phyloP scores from a whole-genome alignment of 2,113 vertebrate genomes.

The Okapia johnstoni region DNA sequence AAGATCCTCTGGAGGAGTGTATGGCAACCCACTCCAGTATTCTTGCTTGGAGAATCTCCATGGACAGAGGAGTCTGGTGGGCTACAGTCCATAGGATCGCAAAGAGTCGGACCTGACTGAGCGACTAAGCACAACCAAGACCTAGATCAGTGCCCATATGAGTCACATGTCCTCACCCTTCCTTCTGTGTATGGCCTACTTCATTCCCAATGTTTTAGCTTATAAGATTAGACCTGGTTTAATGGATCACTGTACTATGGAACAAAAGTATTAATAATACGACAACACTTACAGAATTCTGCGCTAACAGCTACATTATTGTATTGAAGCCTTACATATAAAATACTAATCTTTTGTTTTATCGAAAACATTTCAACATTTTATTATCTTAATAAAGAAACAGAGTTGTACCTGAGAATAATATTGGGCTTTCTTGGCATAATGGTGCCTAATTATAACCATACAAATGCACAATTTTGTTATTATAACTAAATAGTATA shows the following conservation, averaged over 20 bases:
- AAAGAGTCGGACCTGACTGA: neutral
- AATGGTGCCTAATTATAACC: neutral
- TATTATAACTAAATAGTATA: neutral
- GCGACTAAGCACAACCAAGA: neutral
- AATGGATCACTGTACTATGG: neutral
- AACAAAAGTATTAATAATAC: neutral
- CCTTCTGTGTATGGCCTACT: neutral
- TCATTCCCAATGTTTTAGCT: neutral
- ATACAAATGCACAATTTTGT: neutral
- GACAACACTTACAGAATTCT: neutral
- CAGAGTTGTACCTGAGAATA: neutral
- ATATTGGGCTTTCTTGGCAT: neutral
- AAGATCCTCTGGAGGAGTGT: neutral
- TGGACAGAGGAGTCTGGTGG: neutral
- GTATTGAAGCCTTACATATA: neutral
- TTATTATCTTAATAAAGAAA: conserved; percentile 5
- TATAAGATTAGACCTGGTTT: neutral
- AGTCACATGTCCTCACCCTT: neutral
- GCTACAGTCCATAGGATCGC: neutral
- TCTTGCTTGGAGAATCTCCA: neutral
- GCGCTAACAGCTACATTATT: neutral
- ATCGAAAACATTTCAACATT: neutral
- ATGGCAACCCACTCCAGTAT: neutral
- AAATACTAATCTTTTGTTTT: neutral
- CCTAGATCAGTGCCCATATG: neutral